Evolutionary conservation across 1,140 invertebrate species (phyloP).

Genomic region (Drosophila nikananu): DNA sequence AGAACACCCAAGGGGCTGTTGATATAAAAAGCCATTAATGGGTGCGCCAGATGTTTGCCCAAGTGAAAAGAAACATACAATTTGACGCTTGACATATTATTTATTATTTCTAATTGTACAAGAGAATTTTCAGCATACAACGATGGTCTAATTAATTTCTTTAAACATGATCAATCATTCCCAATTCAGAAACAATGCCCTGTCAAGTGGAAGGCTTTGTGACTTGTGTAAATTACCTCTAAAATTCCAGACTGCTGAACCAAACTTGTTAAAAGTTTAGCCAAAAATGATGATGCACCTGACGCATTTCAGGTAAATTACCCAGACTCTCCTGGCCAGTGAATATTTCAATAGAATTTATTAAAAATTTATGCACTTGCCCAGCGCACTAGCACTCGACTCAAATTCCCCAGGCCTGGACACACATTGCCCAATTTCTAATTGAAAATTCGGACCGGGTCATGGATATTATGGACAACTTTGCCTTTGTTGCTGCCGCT

Average conservation of each 20-base stretch:
- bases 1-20: too few species aligned
- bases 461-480: constrained; percentile 71
- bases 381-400: constrained; percentile 20
- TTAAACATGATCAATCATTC: constrained; percentile 6
- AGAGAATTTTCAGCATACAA: not conserved
- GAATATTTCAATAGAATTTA: constrained; percentile 53
- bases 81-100: not conserved
- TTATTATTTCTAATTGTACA: not conserved
- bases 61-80: not conserved
- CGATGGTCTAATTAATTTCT: not conserved
- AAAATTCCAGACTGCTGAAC: constrained; percentile 6
- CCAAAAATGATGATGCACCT: not conserved
- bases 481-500: constrained; percentile 50
- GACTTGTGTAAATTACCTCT: constrained; percentile 14
- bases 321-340: constrained; percentile 6
- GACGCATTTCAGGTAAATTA: constrained; percentile 44
- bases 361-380: constrained; percentile 69
- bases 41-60: not conserved
- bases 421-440: constrained; percentile 65
- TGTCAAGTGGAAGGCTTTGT: not conserved
- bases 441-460: constrained; percentile 70
- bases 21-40: too few species aligned
- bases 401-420: constrained; percentile 39
- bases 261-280: constrained; percentile 11
- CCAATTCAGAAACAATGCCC: not conserved